Conservation (phyloP, 2,888 invertebrate species). For the Lepetodrilus schrolli region DNA sequence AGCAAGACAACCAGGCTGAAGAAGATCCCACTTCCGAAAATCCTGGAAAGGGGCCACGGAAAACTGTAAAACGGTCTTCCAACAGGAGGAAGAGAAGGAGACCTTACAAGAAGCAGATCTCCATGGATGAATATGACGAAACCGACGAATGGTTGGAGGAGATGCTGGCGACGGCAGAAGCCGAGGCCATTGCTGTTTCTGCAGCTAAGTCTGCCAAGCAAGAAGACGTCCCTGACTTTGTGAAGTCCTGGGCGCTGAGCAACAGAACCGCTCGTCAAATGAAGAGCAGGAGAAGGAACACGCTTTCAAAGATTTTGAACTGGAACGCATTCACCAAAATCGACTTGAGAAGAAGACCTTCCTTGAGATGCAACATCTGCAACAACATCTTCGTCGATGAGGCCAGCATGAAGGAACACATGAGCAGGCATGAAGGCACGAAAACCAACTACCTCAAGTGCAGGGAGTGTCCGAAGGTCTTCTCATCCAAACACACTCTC, state of each 20-base stretch:
- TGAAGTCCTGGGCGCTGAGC: background rate
- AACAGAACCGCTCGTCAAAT: background rate
- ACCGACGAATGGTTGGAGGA: background rate
- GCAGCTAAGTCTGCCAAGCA: background rate
- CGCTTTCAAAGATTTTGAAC: background rate
- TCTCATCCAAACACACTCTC: constrained; percentile 20
- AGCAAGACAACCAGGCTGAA: too few species aligned
- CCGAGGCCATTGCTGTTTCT: background rate
- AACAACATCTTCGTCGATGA: background rate
- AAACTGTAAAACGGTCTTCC: too few species aligned
- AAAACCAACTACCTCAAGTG: constrained; percentile 7
- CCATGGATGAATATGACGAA: background rate
- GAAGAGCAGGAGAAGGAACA: background rate
- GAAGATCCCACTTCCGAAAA: background rate
- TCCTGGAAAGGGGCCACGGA: too few species aligned
- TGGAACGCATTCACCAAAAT: background rate
- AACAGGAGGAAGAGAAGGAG: too few species aligned
- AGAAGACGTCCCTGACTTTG: background rate
- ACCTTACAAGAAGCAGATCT: too few species aligned
- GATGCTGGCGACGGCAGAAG: background rate
- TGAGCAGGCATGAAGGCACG: background rate
- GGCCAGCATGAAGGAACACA: background rate
- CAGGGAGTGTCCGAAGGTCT: background rate
- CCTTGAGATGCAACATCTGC: background rate
- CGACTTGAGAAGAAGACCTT: background rate